Base-by-base conservation (phyloP, 2,888 invertebrate species). In the Miltochrista miniata region DNA sequence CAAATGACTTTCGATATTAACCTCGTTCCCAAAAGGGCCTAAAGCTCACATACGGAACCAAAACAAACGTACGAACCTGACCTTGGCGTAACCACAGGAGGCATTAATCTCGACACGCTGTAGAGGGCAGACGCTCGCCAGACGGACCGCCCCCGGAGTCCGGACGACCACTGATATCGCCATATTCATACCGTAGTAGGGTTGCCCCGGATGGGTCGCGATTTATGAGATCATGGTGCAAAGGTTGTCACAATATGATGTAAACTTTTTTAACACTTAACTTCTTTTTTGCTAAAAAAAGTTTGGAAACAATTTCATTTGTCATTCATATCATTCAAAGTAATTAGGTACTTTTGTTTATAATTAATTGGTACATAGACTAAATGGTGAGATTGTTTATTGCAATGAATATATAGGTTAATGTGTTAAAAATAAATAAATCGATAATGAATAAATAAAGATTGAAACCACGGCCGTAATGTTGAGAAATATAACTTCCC, bases 81-180 rank as follows among this genome's bases (percentile, higher is more conserved):
- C 68, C 68, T 68, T 68, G 62, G 52, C 54, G 54, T 58, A 58
- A 56, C 70, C 70, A 66, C 64, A 62, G 62, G 66, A 68, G 68
- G 70, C 68, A 70, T 70, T 70, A 69, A 70, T 70, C 68, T 70
- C 60, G 56, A 56, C 64, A 52, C 41, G 38, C 13, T 40, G 54
- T 52, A 38, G 61, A 49, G 45, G 56, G 58, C 67, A 68, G 68
- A 70, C 71, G 61, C 59, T 57, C 51, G 68, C 64, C 71, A 70
- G 70, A 70, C 70, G 61, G 48, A 41, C 54, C 54, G 58, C 54
- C 63, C 51, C 58, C 65, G 68, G 64, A 63, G 46, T 38, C 57
- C 63, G 61, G 63, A 58, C 54, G 51, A 54, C 51, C 69, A 69
- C 68, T 64, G 70, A 67, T 70, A 68, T 59, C 60, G 64, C 59